Conservation (phyloP, 2,797 vertebrate species). For the Anguilla megastoma region DNA sequence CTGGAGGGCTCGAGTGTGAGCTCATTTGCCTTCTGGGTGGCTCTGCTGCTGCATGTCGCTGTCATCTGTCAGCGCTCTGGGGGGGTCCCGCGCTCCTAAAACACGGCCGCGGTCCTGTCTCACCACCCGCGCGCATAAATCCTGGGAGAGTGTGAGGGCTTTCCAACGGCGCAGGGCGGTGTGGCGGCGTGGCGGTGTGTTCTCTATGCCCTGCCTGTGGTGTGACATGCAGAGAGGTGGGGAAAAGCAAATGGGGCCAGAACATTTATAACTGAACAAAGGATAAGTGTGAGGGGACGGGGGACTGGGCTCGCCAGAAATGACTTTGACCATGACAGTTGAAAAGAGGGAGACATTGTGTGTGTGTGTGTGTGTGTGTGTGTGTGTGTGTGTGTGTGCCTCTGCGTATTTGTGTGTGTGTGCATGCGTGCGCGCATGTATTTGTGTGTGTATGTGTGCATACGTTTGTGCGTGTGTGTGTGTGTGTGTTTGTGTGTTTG, state of each 20-base stretch:
- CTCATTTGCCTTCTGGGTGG: constrained; percentile 79
- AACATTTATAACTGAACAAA: not conserved
- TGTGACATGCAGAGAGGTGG: constrained; percentile 25
- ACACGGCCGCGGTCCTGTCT: not conserved
- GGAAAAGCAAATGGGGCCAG: constrained; percentile 18
- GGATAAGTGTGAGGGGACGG: not conserved
- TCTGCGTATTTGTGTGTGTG: not conserved
- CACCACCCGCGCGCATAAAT: not conserved
- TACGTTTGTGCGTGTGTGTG: not conserved
- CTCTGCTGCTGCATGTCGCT: constrained; percentile 65
- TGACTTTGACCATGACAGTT: not conserved
- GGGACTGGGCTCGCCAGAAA: not conserved
- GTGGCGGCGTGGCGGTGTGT: not conserved
- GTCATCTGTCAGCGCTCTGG: not conserved
- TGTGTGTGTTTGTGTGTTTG: not conserved
- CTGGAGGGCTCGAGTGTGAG: constrained; percentile 74
- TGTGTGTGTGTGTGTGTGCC: not conserved
- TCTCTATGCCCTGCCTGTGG: not conserved
- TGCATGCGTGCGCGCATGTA: not conserved
- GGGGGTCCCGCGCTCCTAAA: not conserved
- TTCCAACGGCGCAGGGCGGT: not conserved
- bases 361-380: constrained; percentile 27
- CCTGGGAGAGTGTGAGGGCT: constrained; percentile 48
- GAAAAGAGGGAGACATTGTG: not conserved
- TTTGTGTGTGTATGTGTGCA: constrained; percentile 2